A percentile compares a stretch with the other conserved stretches of the same genome.
Conservation (phyloP, 1,140 invertebrate species). For the Drosophila pectinifera region DNA sequence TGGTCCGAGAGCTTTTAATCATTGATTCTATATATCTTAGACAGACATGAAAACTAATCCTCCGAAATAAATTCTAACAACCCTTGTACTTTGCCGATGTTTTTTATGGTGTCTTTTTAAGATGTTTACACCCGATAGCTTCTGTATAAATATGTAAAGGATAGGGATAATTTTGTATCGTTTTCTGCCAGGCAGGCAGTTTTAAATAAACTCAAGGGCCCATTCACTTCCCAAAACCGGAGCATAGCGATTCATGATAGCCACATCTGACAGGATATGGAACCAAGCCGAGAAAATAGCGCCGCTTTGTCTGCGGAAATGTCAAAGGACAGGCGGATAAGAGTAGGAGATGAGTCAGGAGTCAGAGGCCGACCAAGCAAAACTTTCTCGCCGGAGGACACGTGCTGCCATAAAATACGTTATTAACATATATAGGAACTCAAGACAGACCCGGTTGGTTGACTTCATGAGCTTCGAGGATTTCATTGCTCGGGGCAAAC, state of each 20-base stretch:
- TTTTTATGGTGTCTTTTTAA: not conserved
- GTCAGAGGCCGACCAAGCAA: constrained; percentile 35
- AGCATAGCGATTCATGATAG: constrained; percentile 30
- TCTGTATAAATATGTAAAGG: constrained; percentile 16
- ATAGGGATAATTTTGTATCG: constrained; percentile 38
- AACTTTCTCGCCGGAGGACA: constrained; percentile 30
- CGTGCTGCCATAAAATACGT: constrained; percentile 73
- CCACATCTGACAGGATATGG: constrained; percentile 26
- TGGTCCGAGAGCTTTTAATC: no score
- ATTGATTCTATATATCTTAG: no score
- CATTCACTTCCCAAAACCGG: not conserved
- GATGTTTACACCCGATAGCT: not conserved
- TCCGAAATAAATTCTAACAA: not conserved
- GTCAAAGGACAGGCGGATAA: constrained; percentile 50
- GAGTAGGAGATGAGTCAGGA: constrained; percentile 5
- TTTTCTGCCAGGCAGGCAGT: constrained; percentile 41
- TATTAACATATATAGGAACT: constrained; percentile 66
- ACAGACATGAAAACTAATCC: no score
- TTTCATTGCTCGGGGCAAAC: constrained; percentile 53
- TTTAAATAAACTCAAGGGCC: constrained; percentile 60
- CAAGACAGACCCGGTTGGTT: constrained; percentile 10
- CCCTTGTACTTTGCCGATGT: not conserved
- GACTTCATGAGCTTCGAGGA: constrained; percentile 33
- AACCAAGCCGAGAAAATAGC: constrained; percentile 44
- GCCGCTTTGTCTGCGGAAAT: constrained; percentile 65